Evolutionary conservation across 2,888 invertebrate genomes (phyloP).

Genomic region (Volucella inflata): DNA sequence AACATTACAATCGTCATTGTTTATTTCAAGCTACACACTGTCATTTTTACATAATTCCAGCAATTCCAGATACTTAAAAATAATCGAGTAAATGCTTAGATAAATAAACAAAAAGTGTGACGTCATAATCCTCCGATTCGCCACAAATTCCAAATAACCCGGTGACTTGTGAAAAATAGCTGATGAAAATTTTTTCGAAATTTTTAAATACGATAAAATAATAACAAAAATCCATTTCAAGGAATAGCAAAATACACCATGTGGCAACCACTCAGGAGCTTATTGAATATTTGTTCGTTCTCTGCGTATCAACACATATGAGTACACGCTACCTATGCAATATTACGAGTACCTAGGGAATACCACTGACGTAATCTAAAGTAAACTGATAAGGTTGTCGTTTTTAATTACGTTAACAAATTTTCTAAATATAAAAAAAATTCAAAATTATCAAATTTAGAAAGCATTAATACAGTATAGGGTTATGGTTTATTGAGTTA

Average conservation of each 20-base stretch:
- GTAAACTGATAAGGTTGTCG: constrained; percentile 22
- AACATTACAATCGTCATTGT: neutral
- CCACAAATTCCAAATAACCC: constrained; percentile 2
- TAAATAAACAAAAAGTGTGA: neutral
- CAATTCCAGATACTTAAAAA: no score
- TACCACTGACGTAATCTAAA: neutral
- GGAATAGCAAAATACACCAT: neutral
- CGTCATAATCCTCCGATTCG: neutral
- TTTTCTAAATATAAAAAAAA: neutral
- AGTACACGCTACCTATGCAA: no score
- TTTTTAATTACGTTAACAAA: neutral
- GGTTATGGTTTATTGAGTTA: no score
- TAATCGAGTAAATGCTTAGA: neutral
- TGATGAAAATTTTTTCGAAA: constrained; percentile 48
- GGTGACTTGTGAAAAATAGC: constrained; percentile 26
- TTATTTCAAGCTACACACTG: neutral
- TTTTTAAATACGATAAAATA: constrained; percentile 27
- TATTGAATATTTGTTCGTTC: no score
- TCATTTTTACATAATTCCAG: no score
- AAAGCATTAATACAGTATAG: no score
- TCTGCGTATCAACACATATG: no score
- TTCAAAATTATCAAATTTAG: no score
- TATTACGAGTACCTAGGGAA: no score
- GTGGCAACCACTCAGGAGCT: neutral
- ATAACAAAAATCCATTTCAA: neutral